Evolutionary conservation across 1,140 invertebrate genomes (phyloP).

Genomic region (Sitophilus oryzae): DNA sequence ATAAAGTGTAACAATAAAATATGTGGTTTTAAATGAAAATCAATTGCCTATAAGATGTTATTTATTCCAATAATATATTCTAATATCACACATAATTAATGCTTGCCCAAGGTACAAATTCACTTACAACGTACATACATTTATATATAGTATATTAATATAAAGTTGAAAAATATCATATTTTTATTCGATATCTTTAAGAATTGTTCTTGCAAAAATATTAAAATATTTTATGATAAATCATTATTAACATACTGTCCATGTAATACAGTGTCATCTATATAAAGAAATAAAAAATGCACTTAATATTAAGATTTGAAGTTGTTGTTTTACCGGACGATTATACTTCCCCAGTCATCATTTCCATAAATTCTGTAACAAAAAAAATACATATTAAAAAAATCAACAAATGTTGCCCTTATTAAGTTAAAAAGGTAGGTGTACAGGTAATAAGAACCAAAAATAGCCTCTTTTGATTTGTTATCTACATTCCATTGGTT

Average conservation of each 20-base stretch:
- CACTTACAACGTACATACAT: conserved; percentile 17
- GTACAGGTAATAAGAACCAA: too few species aligned
- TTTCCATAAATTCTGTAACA: conserved; percentile 90
- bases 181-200: neutral
- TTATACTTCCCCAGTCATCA: conserved; percentile 82
- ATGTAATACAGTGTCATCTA: conserved; percentile 16
- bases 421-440: too few species aligned
- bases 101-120: conserved; percentile 21
- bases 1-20: too few species aligned
- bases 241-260: conserved; percentile 18
- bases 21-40: too few species aligned
- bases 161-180: conserved; percentile 5
- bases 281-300: conserved; percentile 16
- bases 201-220: conserved; percentile 19
- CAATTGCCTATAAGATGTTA: conserved; percentile 10
- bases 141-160: conserved; percentile 21
- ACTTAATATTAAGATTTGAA: neutral
- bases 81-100: conserved; percentile 2
- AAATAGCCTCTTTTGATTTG: too few species aligned
- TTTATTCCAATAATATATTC: conserved; percentile 5
- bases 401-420: too few species aligned
- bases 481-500: too few species aligned
- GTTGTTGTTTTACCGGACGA: neutral
- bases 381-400: too few species aligned
- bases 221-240: conserved; percentile 28